phyloP scores from a whole-genome alignment of 2,797 vertebrate species.

The Notamacropus eugenii region DNA sequence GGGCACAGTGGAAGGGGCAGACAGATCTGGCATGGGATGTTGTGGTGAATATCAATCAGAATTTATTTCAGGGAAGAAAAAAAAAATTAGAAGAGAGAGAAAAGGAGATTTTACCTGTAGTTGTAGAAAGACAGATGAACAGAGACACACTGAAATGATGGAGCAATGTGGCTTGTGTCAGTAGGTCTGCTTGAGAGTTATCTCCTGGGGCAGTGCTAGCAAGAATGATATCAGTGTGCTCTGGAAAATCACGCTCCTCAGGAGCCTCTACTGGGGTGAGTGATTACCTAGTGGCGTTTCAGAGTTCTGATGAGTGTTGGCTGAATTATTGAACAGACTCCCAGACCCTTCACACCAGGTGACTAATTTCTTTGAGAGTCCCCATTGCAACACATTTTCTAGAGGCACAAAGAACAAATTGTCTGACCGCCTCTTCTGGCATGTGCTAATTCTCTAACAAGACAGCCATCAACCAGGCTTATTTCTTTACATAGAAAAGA shows the following conservation, averaged over 20 bases:
- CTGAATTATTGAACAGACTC: not conserved
- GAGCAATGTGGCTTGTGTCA: fast-evolving
- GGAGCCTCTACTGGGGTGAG: not conserved
- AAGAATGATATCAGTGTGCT: slow-evolving; percentile 7
- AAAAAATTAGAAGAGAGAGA: not conserved
- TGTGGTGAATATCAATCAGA: not conserved
- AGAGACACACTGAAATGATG: not conserved
- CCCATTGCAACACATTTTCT: not conserved
- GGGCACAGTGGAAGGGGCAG: not conserved
- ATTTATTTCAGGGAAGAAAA: not conserved
- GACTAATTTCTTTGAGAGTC: slow-evolving; percentile 36
- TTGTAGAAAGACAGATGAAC: not conserved
- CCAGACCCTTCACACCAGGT: not conserved
- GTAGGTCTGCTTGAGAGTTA: not conserved
- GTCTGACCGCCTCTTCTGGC: not conserved
- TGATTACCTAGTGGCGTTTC: not conserved
- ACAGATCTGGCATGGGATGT: not conserved
- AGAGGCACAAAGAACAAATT: slow-evolving; percentile 7
- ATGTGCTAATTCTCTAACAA: slow-evolving; percentile 10
- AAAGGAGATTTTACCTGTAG: not conserved
- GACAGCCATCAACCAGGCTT: not conserved
- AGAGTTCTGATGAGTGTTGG: not conserved
- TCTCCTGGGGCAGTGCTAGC: slow-evolving; percentile 2
- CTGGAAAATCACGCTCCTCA: not conserved
- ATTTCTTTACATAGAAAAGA: slow-evolving; percentile 1